Conservation (phyloP, 1,140 invertebrate genomes). For the Zaprionus davidi region DNA sequence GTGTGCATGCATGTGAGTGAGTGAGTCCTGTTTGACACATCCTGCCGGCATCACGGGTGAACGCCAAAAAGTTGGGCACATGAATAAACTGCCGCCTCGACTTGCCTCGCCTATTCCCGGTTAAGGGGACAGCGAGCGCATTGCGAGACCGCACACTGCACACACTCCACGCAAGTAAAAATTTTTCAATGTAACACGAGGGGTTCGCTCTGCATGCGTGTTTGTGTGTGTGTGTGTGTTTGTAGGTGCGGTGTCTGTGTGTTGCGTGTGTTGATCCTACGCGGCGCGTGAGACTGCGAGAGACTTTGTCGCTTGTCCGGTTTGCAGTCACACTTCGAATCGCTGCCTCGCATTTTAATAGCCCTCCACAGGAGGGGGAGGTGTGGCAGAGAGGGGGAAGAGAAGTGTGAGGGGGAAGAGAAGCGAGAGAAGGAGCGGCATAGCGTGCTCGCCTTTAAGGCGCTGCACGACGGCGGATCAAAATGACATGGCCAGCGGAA, state of each 20-base stretch:
- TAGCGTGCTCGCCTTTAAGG: slow-evolving; percentile 12
- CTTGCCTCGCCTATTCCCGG: slow-evolving; percentile 1
- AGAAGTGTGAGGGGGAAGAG: not conserved
- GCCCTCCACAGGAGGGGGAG: not conserved
- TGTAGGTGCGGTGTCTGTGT: not conserved
- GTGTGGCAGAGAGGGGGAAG: not conserved
- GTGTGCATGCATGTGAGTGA: slow-evolving; percentile 11
- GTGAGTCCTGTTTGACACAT: slow-evolving; percentile 59
- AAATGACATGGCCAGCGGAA: slow-evolving; percentile 41
- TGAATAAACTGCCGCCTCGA: slow-evolving; percentile 21
- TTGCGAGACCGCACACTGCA: not conserved
- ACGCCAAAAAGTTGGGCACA: slow-evolving; percentile 38
- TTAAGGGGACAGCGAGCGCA: slow-evolving; percentile 16
- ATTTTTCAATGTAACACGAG: slow-evolving; percentile 4
- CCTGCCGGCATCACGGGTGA: slow-evolving; percentile 48
- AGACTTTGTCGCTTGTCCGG: slow-evolving; percentile 19
- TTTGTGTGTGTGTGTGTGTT: not conserved
- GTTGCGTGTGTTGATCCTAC: slow-evolving; percentile 11
- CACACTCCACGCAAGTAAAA: not conserved
- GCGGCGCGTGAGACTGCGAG: slow-evolving; percentile 4
- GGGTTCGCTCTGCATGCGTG: not conserved
- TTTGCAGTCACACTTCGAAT: slow-evolving; percentile 18
- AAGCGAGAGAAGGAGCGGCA: not conserved
- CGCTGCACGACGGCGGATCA: slow-evolving; percentile 43
- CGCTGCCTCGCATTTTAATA: slow-evolving; percentile 51